Evolutionary conservation across 2,888 invertebrate genomes (phyloP).

Genomic region (Scaptomyza polygonia): DNA sequence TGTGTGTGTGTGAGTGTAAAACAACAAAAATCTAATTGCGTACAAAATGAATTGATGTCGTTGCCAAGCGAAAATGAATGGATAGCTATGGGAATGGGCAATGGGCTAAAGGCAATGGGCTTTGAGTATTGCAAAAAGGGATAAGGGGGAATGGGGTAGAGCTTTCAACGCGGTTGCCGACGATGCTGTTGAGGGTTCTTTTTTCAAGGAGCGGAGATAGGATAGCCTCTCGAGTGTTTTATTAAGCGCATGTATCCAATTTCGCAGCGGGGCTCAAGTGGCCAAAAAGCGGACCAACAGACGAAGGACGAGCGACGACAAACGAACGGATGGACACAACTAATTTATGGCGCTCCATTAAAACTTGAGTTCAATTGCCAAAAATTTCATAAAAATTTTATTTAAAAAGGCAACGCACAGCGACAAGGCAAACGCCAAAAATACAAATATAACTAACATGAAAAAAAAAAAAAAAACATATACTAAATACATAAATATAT

Average conservation of each 20-base stretch:
- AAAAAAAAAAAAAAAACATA: not conserved
- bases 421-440: constrained; percentile 12
- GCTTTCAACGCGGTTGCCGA: constrained; percentile 24
- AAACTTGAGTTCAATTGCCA: constrained; percentile 80
- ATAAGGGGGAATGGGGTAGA: constrained; percentile 22
- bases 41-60: constrained; percentile 79
- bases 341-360: constrained; percentile 79
- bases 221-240: constrained; percentile 73
- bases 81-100: constrained; percentile 29
- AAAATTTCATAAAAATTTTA: constrained; percentile 79
- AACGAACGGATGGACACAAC: constrained; percentile 46
- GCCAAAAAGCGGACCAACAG: constrained; percentile 37
- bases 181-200: constrained; percentile 20
- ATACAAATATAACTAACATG: not conserved
- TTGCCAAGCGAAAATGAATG: constrained; percentile 76
- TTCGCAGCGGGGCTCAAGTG: constrained; percentile 72
- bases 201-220: not conserved
- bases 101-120: constrained; percentile 1
- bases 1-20: constrained; percentile 40
- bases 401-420: constrained; percentile 64
- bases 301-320: constrained; percentile 16
- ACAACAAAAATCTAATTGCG: constrained; percentile 74
- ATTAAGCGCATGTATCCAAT: constrained; percentile 79
- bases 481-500: constrained; percentile 5
- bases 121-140: constrained; percentile 12